Percentiles rank a stretch among this genome's conserved stretches.
phyloP scores from a whole-genome alignment of 2,113 vertebrate genomes.

The Corynorhinus townsendii region DNA sequence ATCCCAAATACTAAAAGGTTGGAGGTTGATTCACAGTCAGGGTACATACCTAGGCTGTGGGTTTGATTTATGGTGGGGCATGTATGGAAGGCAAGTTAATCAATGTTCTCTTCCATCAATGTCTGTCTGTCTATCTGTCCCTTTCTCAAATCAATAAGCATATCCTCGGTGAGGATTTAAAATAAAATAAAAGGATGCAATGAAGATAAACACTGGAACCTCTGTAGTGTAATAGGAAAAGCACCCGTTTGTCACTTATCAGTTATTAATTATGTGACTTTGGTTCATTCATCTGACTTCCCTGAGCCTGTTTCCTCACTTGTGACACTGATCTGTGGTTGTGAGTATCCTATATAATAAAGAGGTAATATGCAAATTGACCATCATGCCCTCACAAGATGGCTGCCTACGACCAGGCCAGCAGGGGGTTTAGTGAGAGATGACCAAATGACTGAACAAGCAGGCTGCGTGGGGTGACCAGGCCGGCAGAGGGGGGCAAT shows the following conservation, averaged over 20 bases:
- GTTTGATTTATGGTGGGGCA: too few relatives aligned
- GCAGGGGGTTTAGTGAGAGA: too few relatives aligned
- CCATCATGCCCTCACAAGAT: too few relatives aligned
- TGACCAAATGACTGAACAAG: too few relatives aligned
- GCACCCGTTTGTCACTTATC: neutral
- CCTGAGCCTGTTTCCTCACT: neutral
- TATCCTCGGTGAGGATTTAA: too few relatives aligned
- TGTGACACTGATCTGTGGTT: neutral
- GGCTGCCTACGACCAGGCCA: too few relatives aligned
- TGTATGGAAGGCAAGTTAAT: too few relatives aligned
- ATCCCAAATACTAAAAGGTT: too few relatives aligned
- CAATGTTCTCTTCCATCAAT: too few relatives aligned
- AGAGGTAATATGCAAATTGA: too few relatives aligned
- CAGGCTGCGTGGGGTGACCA: too few relatives aligned
- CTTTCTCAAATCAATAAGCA: neutral
- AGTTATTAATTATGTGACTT: neutral
- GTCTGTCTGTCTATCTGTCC: neutral
- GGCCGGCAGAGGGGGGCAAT: too few relatives aligned
- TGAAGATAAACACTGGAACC: neutral
- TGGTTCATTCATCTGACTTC: neutral
- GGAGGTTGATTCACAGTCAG: neutral
- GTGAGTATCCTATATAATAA: neutral
- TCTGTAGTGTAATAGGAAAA: neutral
- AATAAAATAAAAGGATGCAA: neutral
- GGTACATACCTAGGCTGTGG: neutral